Evolutionary conservation across 2,888 invertebrate genomes (phyloP).

Genomic region (Drosophila subquinaria): DNA sequence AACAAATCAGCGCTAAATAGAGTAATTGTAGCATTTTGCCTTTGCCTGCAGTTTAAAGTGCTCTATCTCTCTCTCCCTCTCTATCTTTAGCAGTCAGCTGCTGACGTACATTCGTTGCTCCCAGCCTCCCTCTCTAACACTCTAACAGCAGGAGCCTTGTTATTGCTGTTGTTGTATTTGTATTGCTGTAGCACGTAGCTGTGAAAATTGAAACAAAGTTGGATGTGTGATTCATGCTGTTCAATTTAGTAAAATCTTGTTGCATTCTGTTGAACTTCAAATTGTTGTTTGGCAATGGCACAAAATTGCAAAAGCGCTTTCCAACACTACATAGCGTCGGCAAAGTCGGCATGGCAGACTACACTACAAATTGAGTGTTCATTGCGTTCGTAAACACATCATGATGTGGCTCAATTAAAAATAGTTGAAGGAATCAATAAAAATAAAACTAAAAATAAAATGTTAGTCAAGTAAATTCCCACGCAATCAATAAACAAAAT

Average conservation of each 20-base stretch:
- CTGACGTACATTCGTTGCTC: conserved; percentile 37
- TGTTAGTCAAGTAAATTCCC: conserved; percentile 28
- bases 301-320: conserved; percentile 31
- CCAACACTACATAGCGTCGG: conserved; percentile 33
- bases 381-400: not conserved
- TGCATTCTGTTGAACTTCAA: conserved; percentile 57
- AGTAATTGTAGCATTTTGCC: conserved; percentile 56
- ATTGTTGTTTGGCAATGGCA: conserved; percentile 65
- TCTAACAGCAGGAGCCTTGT: conserved; percentile 48
- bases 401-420: conserved; percentile 1
- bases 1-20: conserved; percentile 49
- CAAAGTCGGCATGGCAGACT: not conserved
- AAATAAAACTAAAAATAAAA: conserved; percentile 32
- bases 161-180: conserved; percentile 18
- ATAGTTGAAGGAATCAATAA: conserved; percentile 46
- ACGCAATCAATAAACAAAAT: conserved; percentile 5
- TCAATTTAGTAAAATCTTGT: conserved; percentile 35
- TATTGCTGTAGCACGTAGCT: conserved; percentile 47
- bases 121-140: conserved; percentile 19
- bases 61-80: conserved; percentile 3
- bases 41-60: conserved; percentile 35
- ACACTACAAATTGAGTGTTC: not conserved
- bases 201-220: conserved; percentile 65
- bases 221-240: conserved; percentile 60
- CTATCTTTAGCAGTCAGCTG: conserved; percentile 19